Evolutionary conservation across 2,797 vertebrate genomes (phyloP), one percentile per base, ranked within the genome.

Genomic region (Coendou prehensilis): DNA sequence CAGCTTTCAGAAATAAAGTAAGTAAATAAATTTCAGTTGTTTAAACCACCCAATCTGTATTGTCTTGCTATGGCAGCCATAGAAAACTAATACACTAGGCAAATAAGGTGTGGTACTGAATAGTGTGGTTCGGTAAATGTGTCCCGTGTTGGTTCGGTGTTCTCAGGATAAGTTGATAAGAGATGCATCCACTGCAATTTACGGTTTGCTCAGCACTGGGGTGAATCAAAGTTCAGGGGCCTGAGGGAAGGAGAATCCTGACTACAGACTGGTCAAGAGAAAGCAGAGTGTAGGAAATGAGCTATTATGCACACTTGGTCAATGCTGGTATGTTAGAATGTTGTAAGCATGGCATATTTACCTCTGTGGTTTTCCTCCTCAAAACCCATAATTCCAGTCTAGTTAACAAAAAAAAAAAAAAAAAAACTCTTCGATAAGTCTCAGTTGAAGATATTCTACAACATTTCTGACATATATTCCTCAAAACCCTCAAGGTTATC

Each of bases 111-210:
- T 28, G 41, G 23, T 33, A 67, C 18, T 23, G 1, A 64, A 41
- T 57, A 47, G 7, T 17, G 15, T 45, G 4, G 8, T 63, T 57
- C 57, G 28, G 33, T 10, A 71, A 73, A 18, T 50, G 3, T 50
- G 5, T 79, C 23, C 83, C 28, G 11, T 5, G 8, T 3, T 15
- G 15, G 33, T 57, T 9, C 9, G 1, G 41, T 4, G 9, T 0
- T 71, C 57, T 89, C 20, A 50, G 57, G 26, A 87, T 41, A 45
- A 69, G 13, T 23, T 56, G 2, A 6, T 50, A 22, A 18, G 8
- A 10, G 22, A 7, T 3, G 0, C 7, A 37, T 0, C 13, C 9
- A 71, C 28, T 57, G 6, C 4, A 18, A 33, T 59, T 86, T 41
- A 78, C 2, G 41, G 13, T 63, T 52, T 9, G 5, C 57, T n/a